These are phyloP conservation scores for Amphipyra berbera DNA, from an alignment of 2,888 invertebrate species.

Conservation along the genomic window DNA sequence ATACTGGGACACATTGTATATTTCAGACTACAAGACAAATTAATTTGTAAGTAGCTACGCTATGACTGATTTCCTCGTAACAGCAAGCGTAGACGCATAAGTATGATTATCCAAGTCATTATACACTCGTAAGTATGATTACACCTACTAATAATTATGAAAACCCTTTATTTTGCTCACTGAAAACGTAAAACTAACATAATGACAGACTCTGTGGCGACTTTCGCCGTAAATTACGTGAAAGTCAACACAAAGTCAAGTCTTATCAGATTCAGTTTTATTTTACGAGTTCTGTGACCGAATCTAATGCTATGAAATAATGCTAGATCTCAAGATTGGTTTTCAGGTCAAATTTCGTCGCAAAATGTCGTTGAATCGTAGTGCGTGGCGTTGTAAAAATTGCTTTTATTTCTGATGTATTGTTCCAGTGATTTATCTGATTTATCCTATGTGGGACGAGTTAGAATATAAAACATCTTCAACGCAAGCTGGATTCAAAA, in stretches of 20 bases:
- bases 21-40: too few relatives aligned
- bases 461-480: too few relatives aligned
- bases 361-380: conserved; percentile 17
- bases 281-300: conserved; percentile 53
- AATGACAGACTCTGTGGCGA: conserved; percentile 40
- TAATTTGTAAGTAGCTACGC: background rate
- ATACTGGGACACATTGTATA: too few relatives aligned
- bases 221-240: conserved; percentile 38
- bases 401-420: too few relatives aligned
- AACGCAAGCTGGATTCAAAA: too few relatives aligned
- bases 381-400: conserved; percentile 6
- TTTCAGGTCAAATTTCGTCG: conserved; percentile 37
- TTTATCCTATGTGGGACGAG: too few relatives aligned
- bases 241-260: conserved; percentile 56
- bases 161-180: conserved; percentile 9
- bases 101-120: conserved; percentile 35
- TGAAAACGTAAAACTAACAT: conserved; percentile 27
- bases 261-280: conserved; percentile 53
- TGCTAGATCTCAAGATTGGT: conserved; percentile 40
- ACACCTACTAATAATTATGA: conserved; percentile 21
- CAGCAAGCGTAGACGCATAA: background rate
- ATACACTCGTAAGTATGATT: conserved; percentile 38
- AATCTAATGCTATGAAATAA: conserved; percentile 37
- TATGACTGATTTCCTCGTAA: too few relatives aligned
- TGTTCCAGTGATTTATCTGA: too few relatives aligned